Evolutionary conservation across 1,140 invertebrate species (phyloP).

Genomic region (Drosophila tristis): DNA sequence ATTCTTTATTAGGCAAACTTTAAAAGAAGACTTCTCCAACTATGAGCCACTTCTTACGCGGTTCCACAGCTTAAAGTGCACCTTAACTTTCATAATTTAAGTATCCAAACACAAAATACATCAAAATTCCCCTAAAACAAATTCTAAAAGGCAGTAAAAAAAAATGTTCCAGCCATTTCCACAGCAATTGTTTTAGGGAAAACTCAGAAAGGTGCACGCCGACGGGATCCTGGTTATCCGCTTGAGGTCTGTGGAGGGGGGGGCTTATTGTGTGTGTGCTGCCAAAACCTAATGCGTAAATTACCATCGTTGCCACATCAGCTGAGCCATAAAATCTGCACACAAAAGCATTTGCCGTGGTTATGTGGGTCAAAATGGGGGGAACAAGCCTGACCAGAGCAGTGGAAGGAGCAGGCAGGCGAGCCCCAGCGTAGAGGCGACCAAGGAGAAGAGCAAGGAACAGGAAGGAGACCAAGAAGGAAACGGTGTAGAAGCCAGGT

Average conservation of each 20-base stretch:
- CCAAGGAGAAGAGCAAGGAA: neutral
- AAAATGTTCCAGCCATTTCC: too few relatives aligned
- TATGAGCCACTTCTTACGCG: too few relatives aligned
- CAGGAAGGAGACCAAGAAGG: constrained; percentile 3
- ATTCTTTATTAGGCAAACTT: neutral
- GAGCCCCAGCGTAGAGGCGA: constrained; percentile 5
- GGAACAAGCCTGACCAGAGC: neutral
- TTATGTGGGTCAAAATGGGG: constrained; percentile 43
- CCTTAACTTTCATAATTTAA: too few relatives aligned
- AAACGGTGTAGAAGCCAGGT: constrained; percentile 5
- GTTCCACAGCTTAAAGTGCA: too few relatives aligned
- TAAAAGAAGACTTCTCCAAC: too few relatives aligned
- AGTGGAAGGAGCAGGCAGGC: neutral
- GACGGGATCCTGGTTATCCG: neutral
- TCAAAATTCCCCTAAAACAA: too few relatives aligned
- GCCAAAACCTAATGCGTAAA: constrained; percentile 42
- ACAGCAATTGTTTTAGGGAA: too few relatives aligned
- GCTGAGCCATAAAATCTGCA: constrained; percentile 66
- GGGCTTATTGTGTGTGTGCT: neutral
- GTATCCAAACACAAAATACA: too few relatives aligned
- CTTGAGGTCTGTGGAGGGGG: constrained; percentile 1
- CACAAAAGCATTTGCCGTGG: constrained; percentile 50
- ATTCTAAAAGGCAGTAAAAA: too few relatives aligned
- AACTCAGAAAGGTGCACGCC: too few relatives aligned
- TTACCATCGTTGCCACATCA: constrained; percentile 51